A percentile compares a stretch with the other conserved stretches of the same genome.
These are phyloP conservation scores for Orussus abietinus DNA, from an alignment of 1,140 invertebrate species.

Conservation along the genomic window DNA sequence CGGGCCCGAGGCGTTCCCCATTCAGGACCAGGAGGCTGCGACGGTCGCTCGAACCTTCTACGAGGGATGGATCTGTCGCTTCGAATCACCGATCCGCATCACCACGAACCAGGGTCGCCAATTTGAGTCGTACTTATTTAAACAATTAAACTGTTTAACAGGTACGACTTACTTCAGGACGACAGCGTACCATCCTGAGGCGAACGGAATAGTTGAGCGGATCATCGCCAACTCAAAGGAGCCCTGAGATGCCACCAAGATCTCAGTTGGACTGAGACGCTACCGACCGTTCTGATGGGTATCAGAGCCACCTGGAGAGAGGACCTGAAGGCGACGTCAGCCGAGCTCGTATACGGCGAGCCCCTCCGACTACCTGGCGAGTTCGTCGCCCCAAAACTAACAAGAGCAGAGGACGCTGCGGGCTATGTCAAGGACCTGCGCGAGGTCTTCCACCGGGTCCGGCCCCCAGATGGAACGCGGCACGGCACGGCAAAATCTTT, in stretches of 20 bases:
- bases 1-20: conserved; percentile 30
- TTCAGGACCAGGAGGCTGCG: conserved; percentile 27
- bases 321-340: conserved; percentile 30
- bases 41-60: conserved; percentile 30
- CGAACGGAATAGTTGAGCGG: conserved; percentile 46
- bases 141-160: conserved; percentile 22
- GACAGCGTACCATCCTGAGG: conserved; percentile 32
- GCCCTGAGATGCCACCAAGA: conserved; percentile 30
- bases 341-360: conserved; percentile 29
- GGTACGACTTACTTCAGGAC: conserved; percentile 25
- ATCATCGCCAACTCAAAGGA: conserved; percentile 34
- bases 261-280: conserved; percentile 28
- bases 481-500: conserved; percentile 14
- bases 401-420: neutral
- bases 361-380: conserved; percentile 24
- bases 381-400: conserved; percentile 5
- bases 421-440: neutral
- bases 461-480: neutral
- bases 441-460: conserved; percentile 1
- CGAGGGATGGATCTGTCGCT: conserved; percentile 33
- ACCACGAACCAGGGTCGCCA: too few relatives aligned
- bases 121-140: conserved; percentile 31
- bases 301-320: conserved; percentile 31
- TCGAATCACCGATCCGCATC: too few relatives aligned
- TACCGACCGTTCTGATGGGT: conserved; percentile 43